Percentiles rank a stretch among this genome's conserved stretches.
Evolutionary conservation across 2,113 vertebrate species (phyloP).

Genomic region (Ophiodon elongatus): DNA sequence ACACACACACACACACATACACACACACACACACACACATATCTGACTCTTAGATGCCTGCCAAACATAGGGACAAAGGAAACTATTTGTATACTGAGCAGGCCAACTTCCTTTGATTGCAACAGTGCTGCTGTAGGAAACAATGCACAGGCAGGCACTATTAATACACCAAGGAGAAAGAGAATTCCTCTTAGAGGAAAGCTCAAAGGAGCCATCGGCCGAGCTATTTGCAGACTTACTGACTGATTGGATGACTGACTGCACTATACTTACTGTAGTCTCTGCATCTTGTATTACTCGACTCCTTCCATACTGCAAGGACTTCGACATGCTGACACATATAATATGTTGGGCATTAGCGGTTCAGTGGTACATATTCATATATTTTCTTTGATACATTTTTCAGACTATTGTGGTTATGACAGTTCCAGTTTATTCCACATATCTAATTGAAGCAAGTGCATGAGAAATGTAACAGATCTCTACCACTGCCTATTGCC

Average conservation of each 20-base stretch:
- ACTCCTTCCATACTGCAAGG: constrained; percentile 61
- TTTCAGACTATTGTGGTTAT: constrained; percentile 18
- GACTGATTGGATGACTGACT: constrained; percentile 77
- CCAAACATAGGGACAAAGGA: constrained; percentile 87
- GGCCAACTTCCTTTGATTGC: constrained; percentile 85
- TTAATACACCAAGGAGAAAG: constrained; percentile 83
- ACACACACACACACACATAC: constrained; percentile 40
- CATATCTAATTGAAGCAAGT: constrained; percentile 40
- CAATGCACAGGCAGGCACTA: constrained; percentile 80
- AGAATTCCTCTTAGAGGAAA: constrained; percentile 82
- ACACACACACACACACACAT: constrained; percentile 45
- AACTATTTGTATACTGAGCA: constrained; percentile 84
- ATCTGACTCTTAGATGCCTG: constrained; percentile 75
- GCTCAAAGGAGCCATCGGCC: constrained; percentile 79
- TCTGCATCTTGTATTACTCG: constrained; percentile 77
- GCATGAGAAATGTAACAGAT: constrained; percentile 49
- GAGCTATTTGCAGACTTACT: constrained; percentile 80
- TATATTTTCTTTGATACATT: constrained; percentile 26
- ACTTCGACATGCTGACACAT: constrained; percentile 55
- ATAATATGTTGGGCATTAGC: constrained; percentile 36
- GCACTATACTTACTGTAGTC: constrained; percentile 67
- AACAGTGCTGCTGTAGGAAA: constrained; percentile 81
- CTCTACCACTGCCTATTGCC: constrained; percentile 41
- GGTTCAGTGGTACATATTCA: constrained; percentile 2
- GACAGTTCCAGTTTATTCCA: constrained; percentile 16